Percentiles rank a stretch among this genome's conserved stretches.
Evolutionary conservation across 2,113 vertebrate genomes (phyloP).

Genomic region (Epinephelus moara): DNA sequence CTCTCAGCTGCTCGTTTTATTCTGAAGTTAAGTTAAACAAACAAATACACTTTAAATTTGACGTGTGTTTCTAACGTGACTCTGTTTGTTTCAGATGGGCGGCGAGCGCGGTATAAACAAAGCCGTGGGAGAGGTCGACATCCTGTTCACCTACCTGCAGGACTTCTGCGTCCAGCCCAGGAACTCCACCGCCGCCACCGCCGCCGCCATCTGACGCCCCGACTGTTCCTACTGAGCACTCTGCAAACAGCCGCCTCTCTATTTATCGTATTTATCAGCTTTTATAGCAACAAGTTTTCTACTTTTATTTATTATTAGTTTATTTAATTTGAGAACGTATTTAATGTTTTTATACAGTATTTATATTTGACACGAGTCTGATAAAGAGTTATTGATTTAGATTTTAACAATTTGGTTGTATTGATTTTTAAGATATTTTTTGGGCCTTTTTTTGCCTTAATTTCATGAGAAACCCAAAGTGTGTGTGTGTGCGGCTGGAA

Average conservation of each 20-base stretch:
- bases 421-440: too few relatives aligned
- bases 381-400: conserved; percentile 28
- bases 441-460: too few relatives aligned
- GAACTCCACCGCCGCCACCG: neutral
- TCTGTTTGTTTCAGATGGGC: conserved; percentile 58
- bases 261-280: conserved; percentile 51
- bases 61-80: neutral
- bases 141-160: conserved; percentile 72
- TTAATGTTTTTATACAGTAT: conserved; percentile 40
- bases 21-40: neutral
- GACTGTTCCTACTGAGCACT: neutral
- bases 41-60: too few relatives aligned
- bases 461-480: too few relatives aligned
- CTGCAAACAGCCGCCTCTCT: neutral
- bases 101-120: conserved; percentile 54
- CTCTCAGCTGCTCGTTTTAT: neutral
- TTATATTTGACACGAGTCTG: conserved; percentile 16
- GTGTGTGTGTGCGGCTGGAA: too few relatives aligned
- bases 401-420: too few relatives aligned
- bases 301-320: conserved; percentile 72
- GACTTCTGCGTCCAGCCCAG: conserved; percentile 60
- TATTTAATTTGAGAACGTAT: conserved; percentile 59
- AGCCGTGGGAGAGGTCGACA: conserved; percentile 72
- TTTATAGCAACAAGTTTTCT: conserved; percentile 40
- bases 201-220: neutral